Conservation (phyloP, 2,113 vertebrate genomes). For the Litocranius walleri region DNA sequence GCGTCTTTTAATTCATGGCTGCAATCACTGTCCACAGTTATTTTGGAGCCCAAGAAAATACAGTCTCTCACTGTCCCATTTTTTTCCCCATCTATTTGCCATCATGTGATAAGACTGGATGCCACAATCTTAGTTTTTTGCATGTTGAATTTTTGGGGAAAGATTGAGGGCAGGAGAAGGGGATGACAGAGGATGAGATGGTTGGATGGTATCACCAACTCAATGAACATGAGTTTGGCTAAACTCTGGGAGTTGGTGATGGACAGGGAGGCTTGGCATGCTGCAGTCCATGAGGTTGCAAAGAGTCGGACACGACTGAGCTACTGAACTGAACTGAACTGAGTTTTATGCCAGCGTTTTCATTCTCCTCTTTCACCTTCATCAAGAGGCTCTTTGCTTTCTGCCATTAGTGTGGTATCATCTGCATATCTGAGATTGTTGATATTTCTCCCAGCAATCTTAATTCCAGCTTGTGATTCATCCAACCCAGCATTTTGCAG, state of each 20-base stretch:
- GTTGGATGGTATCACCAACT: background rate
- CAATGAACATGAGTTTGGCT: background rate
- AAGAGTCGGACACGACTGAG: background rate
- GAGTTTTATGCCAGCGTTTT: background rate
- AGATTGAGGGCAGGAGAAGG: background rate
- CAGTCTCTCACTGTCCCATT: background rate
- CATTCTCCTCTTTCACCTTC: background rate
- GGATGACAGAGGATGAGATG: background rate
- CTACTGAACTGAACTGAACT: background rate
- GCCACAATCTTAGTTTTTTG: background rate
- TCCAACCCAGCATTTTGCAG: background rate
- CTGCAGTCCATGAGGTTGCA: background rate
- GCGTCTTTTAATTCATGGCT: background rate
- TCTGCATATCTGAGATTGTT: background rate
- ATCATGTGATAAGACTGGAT: fast-evolving
- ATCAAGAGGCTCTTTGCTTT: background rate
- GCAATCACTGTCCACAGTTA: background rate
- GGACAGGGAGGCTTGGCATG: background rate
- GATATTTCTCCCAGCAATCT: background rate
- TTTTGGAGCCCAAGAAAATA: background rate
- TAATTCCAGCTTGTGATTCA: background rate
- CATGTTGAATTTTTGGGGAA: background rate
- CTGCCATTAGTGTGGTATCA: background rate
- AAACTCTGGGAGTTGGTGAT: background rate
- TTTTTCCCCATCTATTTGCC: background rate